Conservation (phyloP, 2,888 invertebrate species). For the Drosophila glabriapex region DNA sequence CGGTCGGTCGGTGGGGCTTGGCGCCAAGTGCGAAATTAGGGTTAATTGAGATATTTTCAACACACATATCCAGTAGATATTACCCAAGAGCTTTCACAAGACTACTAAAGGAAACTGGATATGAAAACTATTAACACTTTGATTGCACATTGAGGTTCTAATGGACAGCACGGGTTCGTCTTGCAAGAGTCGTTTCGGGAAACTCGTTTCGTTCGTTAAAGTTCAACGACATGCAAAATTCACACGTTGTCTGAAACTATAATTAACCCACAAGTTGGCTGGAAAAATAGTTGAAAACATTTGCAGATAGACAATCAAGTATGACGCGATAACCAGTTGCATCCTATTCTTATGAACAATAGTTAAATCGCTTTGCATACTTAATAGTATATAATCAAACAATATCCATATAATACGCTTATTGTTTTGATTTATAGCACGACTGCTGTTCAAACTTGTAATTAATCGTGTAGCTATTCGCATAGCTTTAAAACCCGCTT, state of each 20-base stretch:
- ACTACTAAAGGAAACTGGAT: neutral
- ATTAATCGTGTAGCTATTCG: conserved; percentile 35
- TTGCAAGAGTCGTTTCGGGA: neutral
- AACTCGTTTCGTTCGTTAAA: conserved; percentile 39
- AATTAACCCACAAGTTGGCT: conserved; percentile 5
- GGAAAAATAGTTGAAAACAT: neutral
- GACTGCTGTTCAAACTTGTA: conserved; percentile 14
- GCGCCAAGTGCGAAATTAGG: conserved; percentile 61
- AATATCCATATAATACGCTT: conserved; percentile 18
- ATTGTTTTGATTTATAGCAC: conserved; percentile 29
- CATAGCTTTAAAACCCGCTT: conserved; percentile 23
- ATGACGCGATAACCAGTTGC: conserved; percentile 7
- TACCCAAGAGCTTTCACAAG: neutral
- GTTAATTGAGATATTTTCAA: conserved; percentile 55
- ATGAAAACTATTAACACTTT: neutral
- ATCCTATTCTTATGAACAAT: conserved; percentile 4
- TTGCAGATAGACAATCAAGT: neutral
- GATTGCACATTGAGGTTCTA: conserved; percentile 22
- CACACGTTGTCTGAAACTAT: conserved; percentile 1
- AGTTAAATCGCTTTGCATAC: conserved; percentile 11
- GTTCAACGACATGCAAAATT: conserved; percentile 34
- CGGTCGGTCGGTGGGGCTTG: conserved; percentile 1
- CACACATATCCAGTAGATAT: conserved; percentile 4
- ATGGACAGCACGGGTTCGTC: conserved; percentile 11
- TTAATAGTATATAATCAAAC: conserved; percentile 6